phyloP scores from a whole-genome alignment of 2,888 invertebrate species.

The Pemphredon lugubris region DNA sequence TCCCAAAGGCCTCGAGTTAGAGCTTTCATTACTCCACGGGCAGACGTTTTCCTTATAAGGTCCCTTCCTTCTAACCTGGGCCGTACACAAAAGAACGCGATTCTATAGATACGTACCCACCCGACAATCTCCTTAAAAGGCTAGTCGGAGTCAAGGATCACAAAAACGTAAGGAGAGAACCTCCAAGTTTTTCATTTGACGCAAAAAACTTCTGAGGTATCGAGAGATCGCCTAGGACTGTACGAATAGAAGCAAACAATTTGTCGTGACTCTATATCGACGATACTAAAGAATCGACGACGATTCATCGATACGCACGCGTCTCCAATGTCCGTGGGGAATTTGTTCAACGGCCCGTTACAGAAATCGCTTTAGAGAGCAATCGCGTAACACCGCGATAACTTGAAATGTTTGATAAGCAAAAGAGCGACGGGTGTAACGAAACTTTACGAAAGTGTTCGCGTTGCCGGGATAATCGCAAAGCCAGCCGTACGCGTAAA shows the following conservation, averaged over 20 bases:
- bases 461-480: too few relatives aligned
- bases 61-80: conserved; percentile 18
- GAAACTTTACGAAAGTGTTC: too few relatives aligned
- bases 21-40: conserved; percentile 40
- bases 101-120: conserved; percentile 42
- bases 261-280: not conserved
- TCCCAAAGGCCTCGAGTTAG: conserved; percentile 4
- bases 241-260: not conserved
- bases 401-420: too few relatives aligned
- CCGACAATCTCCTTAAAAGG: conserved; percentile 59
- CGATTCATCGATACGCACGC: too few relatives aligned
- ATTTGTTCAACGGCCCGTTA: too few relatives aligned
- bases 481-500: too few relatives aligned
- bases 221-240: not conserved
- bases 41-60: conserved; percentile 38
- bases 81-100: conserved; percentile 37
- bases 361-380: too few relatives aligned
- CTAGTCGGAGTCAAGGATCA: conserved; percentile 45
- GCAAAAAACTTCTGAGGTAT: conserved; percentile 26
- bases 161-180: conserved; percentile 29
- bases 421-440: too few relatives aligned
- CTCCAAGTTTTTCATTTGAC: conserved; percentile 43
- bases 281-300: too few relatives aligned
- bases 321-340: too few relatives aligned
- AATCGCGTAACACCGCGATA: too few relatives aligned